Base-by-base conservation (phyloP, 2,797 vertebrate species). In the Apogon hyalosoma region DNA sequence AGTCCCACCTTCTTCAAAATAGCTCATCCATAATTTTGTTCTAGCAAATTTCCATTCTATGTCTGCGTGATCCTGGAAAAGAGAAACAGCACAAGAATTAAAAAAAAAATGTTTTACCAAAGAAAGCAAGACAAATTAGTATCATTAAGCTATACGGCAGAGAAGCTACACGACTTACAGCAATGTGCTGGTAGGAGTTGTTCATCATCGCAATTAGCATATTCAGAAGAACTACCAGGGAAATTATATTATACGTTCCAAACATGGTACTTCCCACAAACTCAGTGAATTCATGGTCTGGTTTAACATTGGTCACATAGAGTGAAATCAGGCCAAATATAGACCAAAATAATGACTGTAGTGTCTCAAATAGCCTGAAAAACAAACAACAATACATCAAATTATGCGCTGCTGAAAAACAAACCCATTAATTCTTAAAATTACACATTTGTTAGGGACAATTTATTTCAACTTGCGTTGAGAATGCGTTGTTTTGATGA, bases 181-280 rank as follows among this genome's bases (percentile, higher is more conserved):
- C 96, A 81, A 99, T 99, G 63, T 98, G 97, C 79, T 99, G 98
- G 83, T 99, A 99, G 53, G 98, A 99, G 87, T 99, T 99, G 90
- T 99, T 99, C 98, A 99, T 99, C 98, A 99, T 99, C 48, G 98
- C 98, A 73, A 99, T 99, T 12, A 99, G 88, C 98, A 99, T 99
- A 91, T 99, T 99, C 66, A 99, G 94, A 15, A 99, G 94, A 64
- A 99, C 98, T 24, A 99, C 98, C 74, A 99, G 88, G 31, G 98
- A 99, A 89, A 99, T 99, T 81, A 99, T 91, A 49, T 97, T 99
- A 73, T 99, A 99, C 0, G 97, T 96, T 55, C 98, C 98, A 70
- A 99, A 99, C 98, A 99, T 99, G 31, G 98, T 99, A 61, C 94
- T 93, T 10, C 98, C 98, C 56, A 99, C 95, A 83, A 98, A 98